A percentile compares a stretch with the other conserved stretches of the same genome.
Conservation (phyloP, 2,113 vertebrate genomes). For the Pristiophorus japonicus region DNA sequence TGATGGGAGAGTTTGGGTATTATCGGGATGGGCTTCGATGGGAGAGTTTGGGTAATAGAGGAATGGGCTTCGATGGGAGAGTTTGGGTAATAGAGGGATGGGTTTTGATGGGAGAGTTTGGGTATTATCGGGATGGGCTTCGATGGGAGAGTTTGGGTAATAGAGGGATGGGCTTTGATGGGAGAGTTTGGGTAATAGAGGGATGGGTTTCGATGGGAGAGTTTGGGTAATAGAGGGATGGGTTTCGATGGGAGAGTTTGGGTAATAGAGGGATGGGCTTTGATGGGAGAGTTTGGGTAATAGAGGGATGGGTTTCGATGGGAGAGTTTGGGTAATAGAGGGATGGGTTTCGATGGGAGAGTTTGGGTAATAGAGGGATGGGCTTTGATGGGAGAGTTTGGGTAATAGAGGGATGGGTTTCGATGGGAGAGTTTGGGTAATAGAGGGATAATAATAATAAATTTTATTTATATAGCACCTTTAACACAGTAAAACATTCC, state of each 20-base stretch:
- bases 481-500: too few species aligned
- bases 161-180: neutral
- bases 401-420: neutral
- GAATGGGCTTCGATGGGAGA: neutral
- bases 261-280: neutral
- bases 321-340: neutral
- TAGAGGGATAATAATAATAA: too few species aligned
- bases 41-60: neutral
- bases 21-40: neutral
- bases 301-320: neutral
- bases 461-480: too few species aligned
- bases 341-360: neutral
- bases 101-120: neutral
- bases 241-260: neutral
- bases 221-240: neutral
- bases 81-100: neutral
- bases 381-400: neutral
- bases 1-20: neutral
- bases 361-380: neutral
- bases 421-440: neutral
- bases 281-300: neutral
- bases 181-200: neutral
- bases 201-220: neutral
- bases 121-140: neutral
- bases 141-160: neutral